Evolutionary conservation across 1,140 invertebrate species (phyloP).

Genomic region (Ips typographus): DNA sequence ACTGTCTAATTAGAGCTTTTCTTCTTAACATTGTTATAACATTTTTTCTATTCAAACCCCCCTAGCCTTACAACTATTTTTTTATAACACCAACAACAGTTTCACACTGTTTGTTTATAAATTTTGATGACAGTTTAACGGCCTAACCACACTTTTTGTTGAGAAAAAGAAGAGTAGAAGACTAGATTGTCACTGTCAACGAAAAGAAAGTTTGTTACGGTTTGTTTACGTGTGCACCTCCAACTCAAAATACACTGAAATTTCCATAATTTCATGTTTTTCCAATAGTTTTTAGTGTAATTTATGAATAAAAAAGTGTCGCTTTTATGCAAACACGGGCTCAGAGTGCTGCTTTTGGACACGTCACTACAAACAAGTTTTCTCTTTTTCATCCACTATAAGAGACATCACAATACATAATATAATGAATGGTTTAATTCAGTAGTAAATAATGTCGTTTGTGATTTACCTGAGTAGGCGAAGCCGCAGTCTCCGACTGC

Average conservation of each 20-base stretch:
- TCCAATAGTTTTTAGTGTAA: neutral
- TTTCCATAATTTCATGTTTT: neutral
- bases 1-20: too few relatives aligned
- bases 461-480: slow-evolving; percentile 33
- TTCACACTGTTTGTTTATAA: too few relatives aligned
- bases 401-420: neutral
- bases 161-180: too few relatives aligned
- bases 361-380: slow-evolving; percentile 6
- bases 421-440: slow-evolving; percentile 11
- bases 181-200: too few relatives aligned
- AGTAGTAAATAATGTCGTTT: slow-evolving; percentile 28
- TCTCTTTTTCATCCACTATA: neutral
- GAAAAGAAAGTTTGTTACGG: neutral
- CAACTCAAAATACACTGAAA: neutral
- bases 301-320: neutral
- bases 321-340: too few relatives aligned
- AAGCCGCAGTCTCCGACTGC: slow-evolving; percentile 26
- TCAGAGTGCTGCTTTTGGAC: neutral
- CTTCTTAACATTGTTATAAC: too few relatives aligned
- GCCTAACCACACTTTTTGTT: too few relatives aligned
- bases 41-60: too few relatives aligned
- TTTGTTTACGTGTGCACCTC: slow-evolving; percentile 35
- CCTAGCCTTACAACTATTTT: too few relatives aligned
- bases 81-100: too few relatives aligned
- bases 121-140: too few relatives aligned